A percentile compares a stretch with the other conserved stretches of the same genome.
Conservation (phyloP, 2,797 vertebrate genomes). For the Darevskia nairensis region DNA sequence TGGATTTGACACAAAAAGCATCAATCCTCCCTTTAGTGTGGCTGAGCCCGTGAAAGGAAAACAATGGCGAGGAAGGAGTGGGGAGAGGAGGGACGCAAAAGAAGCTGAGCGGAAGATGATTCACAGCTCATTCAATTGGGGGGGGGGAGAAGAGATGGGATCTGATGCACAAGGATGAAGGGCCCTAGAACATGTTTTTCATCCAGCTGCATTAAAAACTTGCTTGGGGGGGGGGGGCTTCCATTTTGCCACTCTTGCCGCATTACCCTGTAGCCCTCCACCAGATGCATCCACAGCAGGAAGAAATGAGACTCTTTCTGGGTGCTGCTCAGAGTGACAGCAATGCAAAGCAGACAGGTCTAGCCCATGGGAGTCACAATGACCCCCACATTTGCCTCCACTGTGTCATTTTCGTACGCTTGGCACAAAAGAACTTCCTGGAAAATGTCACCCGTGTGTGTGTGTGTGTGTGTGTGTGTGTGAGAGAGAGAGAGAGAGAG, state of each 20-base stretch:
- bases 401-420: not conserved
- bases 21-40: slow-evolving; percentile 57
- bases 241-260: not conserved
- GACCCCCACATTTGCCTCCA: not conserved
- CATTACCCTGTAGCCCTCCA: not conserved
- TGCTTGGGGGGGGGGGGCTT: not conserved
- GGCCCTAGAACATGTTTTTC: not conserved
- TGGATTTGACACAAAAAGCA: slow-evolving; percentile 54
- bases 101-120: not conserved
- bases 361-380: no score
- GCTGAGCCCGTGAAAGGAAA: not conserved
- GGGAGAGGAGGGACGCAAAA: not conserved
- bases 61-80: not conserved
- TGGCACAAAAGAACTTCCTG: not conserved
- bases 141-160: not conserved
- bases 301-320: not conserved
- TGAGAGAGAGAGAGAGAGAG: no score
- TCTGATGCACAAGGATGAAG: no score
- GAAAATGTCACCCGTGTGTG: not conserved
- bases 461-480: not conserved
- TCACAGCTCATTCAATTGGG: not conserved
- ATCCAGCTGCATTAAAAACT: not conserved
- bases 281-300: not conserved
- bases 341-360: not conserved
- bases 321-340: not conserved